A percentile compares a stretch with the other conserved stretches of the same genome.
Conservation (phyloP, 2,888 invertebrate species). For the Drosophila subsilvestris region DNA sequence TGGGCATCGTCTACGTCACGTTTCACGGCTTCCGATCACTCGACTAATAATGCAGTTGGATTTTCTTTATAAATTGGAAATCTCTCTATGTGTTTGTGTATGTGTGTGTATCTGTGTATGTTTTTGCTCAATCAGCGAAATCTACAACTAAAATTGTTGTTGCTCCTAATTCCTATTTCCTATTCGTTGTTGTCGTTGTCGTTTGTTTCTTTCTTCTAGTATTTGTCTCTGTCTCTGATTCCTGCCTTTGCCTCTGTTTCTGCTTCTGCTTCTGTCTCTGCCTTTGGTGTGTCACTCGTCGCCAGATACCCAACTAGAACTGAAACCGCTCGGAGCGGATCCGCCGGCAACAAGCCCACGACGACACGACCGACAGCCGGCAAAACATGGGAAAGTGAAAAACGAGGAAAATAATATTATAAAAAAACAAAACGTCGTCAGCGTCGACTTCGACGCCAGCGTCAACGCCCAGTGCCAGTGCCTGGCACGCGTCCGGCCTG, state of each 20-base stretch:
- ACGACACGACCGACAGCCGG: conserved; percentile 57
- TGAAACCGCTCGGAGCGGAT: conserved; percentile 50
- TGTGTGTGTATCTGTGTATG: conserved; percentile 27
- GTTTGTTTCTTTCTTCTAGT: conserved; percentile 36
- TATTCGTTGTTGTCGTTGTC: conserved; percentile 35
- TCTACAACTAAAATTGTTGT: conserved; percentile 63
- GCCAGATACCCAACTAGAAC: conserved; percentile 78
- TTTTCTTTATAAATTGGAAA: conserved; percentile 14
- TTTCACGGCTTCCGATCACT: conserved; percentile 4
- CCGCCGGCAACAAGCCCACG: conserved; percentile 56
- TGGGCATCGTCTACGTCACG: conserved; percentile 78
- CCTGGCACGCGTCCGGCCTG: conserved; percentile 45
- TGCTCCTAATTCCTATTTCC: conserved; percentile 36
- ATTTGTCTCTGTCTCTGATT: conserved; percentile 14
- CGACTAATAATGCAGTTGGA: conserved; percentile 30
- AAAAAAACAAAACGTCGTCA: conserved; percentile 1
- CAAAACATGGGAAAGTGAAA: conserved; percentile 37
- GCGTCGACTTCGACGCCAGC: conserved; percentile 21
- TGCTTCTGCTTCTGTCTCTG: background rate
- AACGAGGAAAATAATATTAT: background rate
- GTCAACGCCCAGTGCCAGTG: conserved; percentile 17
- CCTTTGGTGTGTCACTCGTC: conserved; percentile 70
- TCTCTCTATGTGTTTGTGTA: conserved; percentile 27
- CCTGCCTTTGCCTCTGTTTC: background rate
- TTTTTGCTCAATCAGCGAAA: conserved; percentile 61